phyloP scores from a whole-genome alignment of 2,888 invertebrate genomes.

The Cephus pulcher region DNA sequence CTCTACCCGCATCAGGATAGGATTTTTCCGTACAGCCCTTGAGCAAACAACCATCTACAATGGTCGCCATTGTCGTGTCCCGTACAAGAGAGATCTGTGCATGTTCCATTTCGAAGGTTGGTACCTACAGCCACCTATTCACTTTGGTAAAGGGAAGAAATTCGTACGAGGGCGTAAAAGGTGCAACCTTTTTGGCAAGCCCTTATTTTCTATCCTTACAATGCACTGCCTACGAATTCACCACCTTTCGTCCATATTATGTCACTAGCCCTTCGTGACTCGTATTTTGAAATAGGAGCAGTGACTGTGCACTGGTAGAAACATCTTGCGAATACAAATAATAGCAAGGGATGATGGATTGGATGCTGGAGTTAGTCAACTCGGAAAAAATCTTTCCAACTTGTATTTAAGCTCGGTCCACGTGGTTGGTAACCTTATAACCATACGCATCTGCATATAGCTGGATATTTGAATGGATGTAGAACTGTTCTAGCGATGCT shows the following conservation, averaged over 20 bases:
- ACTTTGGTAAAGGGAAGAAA: constrained; percentile 41
- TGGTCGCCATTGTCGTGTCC: constrained; percentile 37
- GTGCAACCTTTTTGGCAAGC: constrained; percentile 38
- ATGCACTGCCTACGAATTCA: neutral
- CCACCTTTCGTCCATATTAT: neutral
- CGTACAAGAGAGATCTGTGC: constrained; percentile 25
- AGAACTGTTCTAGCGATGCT: neutral
- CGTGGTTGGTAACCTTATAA: neutral
- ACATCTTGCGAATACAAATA: constrained; percentile 19
- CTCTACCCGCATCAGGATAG: constrained; percentile 21
- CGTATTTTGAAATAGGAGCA: constrained; percentile 3
- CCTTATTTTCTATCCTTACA: constrained; percentile 29
- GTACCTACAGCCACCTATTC: neutral
- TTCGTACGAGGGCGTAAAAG: constrained; percentile 51
- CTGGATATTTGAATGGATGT: neutral
- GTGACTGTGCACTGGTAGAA: constrained; percentile 12
- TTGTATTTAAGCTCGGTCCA: neutral
- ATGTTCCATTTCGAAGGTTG: constrained; percentile 26
- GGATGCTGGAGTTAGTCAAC: neutral
- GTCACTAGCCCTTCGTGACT: constrained; percentile 3
- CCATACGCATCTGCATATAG: neutral
- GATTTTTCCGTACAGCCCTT: constrained; percentile 40
- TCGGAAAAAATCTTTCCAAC: neutral
- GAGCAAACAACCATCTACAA: constrained; percentile 55
- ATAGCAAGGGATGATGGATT: constrained; percentile 17